A percentile compares a stretch with the other conserved stretches of the same genome.
Evolutionary conservation across 1,140 invertebrate genomes (phyloP).

Genomic region (Plodia interpunctella): DNA sequence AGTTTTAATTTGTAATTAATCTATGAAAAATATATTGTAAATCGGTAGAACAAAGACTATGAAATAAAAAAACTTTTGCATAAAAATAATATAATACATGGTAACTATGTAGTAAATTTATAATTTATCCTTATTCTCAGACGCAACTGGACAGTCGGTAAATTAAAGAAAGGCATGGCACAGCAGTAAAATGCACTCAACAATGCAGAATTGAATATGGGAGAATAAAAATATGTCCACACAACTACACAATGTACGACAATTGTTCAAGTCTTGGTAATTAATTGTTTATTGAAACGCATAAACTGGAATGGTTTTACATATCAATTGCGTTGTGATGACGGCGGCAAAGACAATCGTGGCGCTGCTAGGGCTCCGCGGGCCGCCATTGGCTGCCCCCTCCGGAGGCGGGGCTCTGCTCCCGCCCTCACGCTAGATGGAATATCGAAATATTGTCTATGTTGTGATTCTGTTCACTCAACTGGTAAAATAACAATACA

Average conservation of each 20-base stretch:
- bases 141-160: too few relatives aligned
- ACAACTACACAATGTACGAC: neutral
- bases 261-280: conserved; percentile 11
- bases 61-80: neutral
- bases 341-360: conserved; percentile 24
- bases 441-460: conserved; percentile 17
- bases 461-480: neutral
- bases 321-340: conserved; percentile 23
- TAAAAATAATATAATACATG: neutral
- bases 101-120: neutral
- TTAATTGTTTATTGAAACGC: conserved; percentile 6
- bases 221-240: neutral
- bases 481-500: neutral
- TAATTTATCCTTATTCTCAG: too few relatives aligned
- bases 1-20: too few relatives aligned
- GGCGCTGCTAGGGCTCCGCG: conserved; percentile 16
- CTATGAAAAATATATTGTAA: too few relatives aligned
- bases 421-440: conserved; percentile 30
- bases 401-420: conserved; percentile 20
- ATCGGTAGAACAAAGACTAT: too few relatives aligned
- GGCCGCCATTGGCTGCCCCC: conserved; percentile 24
- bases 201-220: too few relatives aligned
- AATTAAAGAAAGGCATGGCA: too few relatives aligned
- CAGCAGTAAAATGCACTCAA: too few relatives aligned
- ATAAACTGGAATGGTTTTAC: conserved; percentile 6